These are phyloP conservation scores for Bombus turneri DNA, from an alignment of 1,140 invertebrate species.

Conservation along the genomic window DNA sequence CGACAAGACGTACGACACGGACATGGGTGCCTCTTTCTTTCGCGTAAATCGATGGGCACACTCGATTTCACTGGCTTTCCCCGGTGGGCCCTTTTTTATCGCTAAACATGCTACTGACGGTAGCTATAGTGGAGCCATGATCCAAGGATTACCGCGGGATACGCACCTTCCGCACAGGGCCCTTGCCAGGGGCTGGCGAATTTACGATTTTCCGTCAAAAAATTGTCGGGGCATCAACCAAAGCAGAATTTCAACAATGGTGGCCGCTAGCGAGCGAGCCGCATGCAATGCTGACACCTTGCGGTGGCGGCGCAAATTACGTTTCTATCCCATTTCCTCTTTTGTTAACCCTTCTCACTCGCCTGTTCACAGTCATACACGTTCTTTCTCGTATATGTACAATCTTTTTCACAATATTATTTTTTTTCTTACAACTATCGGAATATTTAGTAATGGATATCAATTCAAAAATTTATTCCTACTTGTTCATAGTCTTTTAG, in stretches of 20 bases:
- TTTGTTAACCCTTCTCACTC: conserved; percentile 12
- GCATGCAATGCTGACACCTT: conserved; percentile 74
- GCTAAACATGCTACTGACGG: conserved; percentile 9
- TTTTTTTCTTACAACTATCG: background rate
- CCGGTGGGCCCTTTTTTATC: conserved; percentile 28
- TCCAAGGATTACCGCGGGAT: conserved; percentile 33
- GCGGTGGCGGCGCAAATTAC: conserved; percentile 68
- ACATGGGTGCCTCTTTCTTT: conserved; percentile 70
- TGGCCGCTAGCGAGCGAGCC: conserved; percentile 76
- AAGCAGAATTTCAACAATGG: conserved; percentile 81
- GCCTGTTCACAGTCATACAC: background rate
- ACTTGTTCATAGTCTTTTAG: background rate
- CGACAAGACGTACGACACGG: conserved; percentile 59
- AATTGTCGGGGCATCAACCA: conserved; percentile 78
- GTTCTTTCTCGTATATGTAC: background rate
- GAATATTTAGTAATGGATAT: background rate
- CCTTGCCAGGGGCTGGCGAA: conserved; percentile 69
- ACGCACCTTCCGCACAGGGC: conserved; percentile 72
- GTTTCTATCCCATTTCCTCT: conserved; percentile 53
- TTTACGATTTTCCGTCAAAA: conserved; percentile 73
- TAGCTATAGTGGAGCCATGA: conserved; percentile 3
- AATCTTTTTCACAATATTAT: background rate
- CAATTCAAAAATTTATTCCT: background rate
- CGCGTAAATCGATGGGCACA: conserved; percentile 71
- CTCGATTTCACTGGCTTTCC: conserved; percentile 67